Percentiles rank a stretch among this genome's conserved stretches.
phyloP scores from a whole-genome alignment of 2,888 invertebrate genomes.

The Pterobdella sp. region DNA sequence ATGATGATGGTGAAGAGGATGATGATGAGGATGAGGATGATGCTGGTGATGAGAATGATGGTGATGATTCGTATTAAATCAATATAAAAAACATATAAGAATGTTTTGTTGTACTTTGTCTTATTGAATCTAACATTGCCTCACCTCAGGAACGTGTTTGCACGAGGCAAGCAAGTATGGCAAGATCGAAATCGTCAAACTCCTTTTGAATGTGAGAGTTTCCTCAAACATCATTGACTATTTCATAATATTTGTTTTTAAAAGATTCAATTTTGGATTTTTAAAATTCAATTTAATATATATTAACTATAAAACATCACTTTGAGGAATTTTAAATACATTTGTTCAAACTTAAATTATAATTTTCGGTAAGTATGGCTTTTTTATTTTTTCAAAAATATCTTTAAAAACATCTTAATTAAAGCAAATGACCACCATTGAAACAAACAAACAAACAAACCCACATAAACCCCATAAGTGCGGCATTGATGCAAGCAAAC shows the following conservation, averaged over 20 bases:
- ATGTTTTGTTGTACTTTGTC: too few species aligned
- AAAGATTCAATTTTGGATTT: not conserved
- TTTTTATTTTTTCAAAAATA: not conserved
- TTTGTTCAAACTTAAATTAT: not conserved
- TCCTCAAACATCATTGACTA: not conserved
- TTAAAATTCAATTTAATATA: not conserved
- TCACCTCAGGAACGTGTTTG: conserved; percentile 47
- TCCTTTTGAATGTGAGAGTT: conserved; percentile 42
- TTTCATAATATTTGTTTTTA: not conserved
- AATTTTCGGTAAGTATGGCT: not conserved
- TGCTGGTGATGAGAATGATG: too few species aligned
- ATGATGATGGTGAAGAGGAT: too few species aligned
- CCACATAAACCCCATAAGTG: conserved; percentile 43
- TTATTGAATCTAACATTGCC: not conserved
- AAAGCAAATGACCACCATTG: not conserved
- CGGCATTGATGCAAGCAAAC: conserved; percentile 52
- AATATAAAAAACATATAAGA: too few species aligned
- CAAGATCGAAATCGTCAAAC: conserved; percentile 51
- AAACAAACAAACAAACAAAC: not conserved
- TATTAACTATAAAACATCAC: not conserved
- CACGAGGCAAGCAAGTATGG: conserved; percentile 53
- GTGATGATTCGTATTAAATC: too few species aligned
- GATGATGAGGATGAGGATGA: too few species aligned
- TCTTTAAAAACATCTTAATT: not conserved
- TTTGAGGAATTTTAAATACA: not conserved